phyloP scores from a whole-genome alignment of 2,797 vertebrate species.

The Sebastes taczanowskii region DNA sequence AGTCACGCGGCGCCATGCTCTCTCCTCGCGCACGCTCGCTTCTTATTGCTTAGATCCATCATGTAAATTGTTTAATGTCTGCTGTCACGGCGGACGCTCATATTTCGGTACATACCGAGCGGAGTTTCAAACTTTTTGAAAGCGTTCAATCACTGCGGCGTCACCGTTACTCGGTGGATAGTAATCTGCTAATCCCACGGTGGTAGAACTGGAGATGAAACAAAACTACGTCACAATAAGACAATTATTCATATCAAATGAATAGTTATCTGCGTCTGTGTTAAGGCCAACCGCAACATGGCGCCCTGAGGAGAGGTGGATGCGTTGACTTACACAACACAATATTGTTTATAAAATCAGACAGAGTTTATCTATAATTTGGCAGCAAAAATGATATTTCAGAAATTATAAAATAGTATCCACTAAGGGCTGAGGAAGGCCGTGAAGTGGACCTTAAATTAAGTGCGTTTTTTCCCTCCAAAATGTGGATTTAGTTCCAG shows the following conservation, averaged over 20 bases:
- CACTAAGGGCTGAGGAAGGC: not conserved
- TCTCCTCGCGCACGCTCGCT: not conserved
- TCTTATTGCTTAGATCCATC: conserved; percentile 48
- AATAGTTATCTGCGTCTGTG: conserved; percentile 10
- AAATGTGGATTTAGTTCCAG: not conserved
- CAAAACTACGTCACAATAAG: not conserved
- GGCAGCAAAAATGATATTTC: not conserved
- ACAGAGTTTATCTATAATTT: no score
- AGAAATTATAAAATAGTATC: not conserved
- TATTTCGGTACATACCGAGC: conserved; percentile 1
- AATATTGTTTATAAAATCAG: not conserved
- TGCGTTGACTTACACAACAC: not conserved
- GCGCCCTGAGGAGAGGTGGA: conserved; percentile 4
- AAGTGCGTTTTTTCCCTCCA: not conserved
- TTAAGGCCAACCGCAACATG: conserved; percentile 3
- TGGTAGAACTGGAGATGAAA: not conserved
- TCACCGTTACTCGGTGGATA: not conserved
- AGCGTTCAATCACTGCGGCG: not conserved
- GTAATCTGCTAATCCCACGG: not conserved
- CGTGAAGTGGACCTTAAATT: not conserved
- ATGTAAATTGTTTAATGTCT: conserved; percentile 54
- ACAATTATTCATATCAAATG: not conserved
- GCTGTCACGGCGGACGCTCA: conserved; percentile 25
- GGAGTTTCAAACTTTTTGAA: conserved; percentile 10
- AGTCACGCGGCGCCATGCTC: conserved; percentile 6